Evolutionary conservation across 2,113 vertebrate species (phyloP).

Genomic region (Epinephelus lanceolatus): DNA sequence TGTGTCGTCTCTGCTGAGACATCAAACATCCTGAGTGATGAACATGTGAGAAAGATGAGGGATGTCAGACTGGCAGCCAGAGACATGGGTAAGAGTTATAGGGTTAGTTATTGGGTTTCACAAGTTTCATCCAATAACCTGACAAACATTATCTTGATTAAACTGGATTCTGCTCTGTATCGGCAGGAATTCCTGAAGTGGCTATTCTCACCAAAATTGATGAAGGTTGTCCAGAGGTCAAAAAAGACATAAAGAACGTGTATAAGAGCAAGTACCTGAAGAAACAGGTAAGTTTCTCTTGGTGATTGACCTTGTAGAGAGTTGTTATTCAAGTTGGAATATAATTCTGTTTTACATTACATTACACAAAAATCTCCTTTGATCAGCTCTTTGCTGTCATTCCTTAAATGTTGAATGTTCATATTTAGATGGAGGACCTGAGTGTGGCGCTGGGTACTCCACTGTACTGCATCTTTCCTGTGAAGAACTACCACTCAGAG

Average conservation of each 20-base stretch:
- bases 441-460: background rate
- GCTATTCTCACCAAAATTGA: no score
- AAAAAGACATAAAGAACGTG: no score
- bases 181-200: slow-evolving; percentile 48
- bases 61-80: slow-evolving; percentile 37
- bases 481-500: slow-evolving; percentile 55
- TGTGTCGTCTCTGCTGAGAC: background rate
- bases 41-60: background rate
- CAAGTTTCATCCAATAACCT: background rate
- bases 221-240: no score
- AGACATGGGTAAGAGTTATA: slow-evolving; percentile 32
- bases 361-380: background rate
- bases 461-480: slow-evolving; percentile 47
- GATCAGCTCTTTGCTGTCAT: background rate
- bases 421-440: background rate
- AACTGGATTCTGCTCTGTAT: background rate
- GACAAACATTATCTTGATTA: background rate
- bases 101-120: background rate
- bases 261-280: no score
- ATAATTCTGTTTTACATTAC: no score
- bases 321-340: no score
- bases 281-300: no score
- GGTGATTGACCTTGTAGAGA: no score
- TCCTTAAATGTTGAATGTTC: background rate
- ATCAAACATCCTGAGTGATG: accelerated